phyloP scores from a whole-genome alignment of 1,140 invertebrate genomes.

The Bombus cullumanus region DNA sequence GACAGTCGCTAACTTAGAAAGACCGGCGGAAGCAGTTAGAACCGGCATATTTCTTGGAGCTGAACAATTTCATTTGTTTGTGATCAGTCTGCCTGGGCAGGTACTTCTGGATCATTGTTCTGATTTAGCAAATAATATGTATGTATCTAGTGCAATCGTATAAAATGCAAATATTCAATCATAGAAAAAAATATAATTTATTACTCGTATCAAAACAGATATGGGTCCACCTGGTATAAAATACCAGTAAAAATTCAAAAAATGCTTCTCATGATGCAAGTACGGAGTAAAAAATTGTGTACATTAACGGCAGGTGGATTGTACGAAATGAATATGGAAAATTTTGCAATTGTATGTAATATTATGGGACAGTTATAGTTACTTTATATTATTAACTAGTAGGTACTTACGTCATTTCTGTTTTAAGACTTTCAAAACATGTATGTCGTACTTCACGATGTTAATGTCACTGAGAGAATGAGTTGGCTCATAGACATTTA shows the following conservation, averaged over 20 bases:
- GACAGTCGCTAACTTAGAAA: background rate
- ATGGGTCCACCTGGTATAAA: background rate
- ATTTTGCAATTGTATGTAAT: conserved; percentile 11
- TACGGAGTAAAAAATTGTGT: background rate
- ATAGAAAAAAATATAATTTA: background rate
- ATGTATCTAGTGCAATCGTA: background rate
- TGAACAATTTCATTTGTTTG: conserved; percentile 2
- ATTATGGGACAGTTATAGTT: background rate
- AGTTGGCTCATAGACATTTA: background rate
- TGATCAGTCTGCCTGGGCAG: conserved; percentile 6
- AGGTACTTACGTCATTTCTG: background rate
- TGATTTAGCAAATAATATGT: background rate
- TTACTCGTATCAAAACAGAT: background rate
- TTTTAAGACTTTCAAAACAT: conserved; percentile 26
- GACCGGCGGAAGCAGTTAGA: background rate
- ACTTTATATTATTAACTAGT: background rate
- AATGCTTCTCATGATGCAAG: conserved; percentile 9
- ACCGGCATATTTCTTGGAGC: background rate
- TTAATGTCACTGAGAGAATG: background rate
- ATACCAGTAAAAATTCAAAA: background rate
- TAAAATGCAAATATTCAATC: background rate
- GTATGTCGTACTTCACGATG: conserved; percentile 25
- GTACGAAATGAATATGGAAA: conserved; percentile 20
- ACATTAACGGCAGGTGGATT: conserved; percentile 3
- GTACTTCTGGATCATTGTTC: background rate